phyloP scores from a whole-genome alignment of 2,888 invertebrate species.

The Chaetogeoica ovagalla region DNA sequence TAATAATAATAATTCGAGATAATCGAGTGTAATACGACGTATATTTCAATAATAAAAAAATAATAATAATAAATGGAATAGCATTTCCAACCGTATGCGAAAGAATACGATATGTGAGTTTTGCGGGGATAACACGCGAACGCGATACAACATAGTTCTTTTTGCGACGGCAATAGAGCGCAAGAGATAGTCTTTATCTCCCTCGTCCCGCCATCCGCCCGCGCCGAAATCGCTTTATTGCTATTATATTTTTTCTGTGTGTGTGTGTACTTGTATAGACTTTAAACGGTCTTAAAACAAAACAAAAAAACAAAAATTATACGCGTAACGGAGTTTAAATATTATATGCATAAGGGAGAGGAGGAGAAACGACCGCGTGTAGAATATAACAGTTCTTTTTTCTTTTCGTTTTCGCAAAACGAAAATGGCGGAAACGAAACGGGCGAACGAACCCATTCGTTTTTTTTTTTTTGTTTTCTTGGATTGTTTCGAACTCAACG shows the following conservation, averaged over 20 bases:
- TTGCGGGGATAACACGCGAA: too few relatives aligned
- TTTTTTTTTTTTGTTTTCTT: too few relatives aligned
- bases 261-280: slow-evolving; percentile 13
- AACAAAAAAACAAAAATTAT: neutral
- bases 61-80: too few relatives aligned
- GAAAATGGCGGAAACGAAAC: neutral
- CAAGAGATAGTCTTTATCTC: slow-evolving; percentile 31
- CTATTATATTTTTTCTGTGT: slow-evolving; percentile 26
- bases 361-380: slow-evolving; percentile 5
- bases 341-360: neutral
- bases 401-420: neutral
- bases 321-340: neutral
- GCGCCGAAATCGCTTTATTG: slow-evolving; percentile 35
- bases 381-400: too few relatives aligned
- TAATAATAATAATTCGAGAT: too few relatives aligned
- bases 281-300: slow-evolving; percentile 20
- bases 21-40: too few relatives aligned
- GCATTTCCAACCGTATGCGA: too few relatives aligned
- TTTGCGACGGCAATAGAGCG: slow-evolving; percentile 34
- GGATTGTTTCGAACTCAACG: too few relatives aligned
- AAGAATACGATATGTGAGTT: too few relatives aligned
- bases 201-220: too few relatives aligned
- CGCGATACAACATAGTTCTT: neutral
- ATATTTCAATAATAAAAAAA: too few relatives aligned
- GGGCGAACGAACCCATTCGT: too few relatives aligned